Conservation (phyloP, 2,113 vertebrate genomes). For the Apodemus speciosus region DNA sequence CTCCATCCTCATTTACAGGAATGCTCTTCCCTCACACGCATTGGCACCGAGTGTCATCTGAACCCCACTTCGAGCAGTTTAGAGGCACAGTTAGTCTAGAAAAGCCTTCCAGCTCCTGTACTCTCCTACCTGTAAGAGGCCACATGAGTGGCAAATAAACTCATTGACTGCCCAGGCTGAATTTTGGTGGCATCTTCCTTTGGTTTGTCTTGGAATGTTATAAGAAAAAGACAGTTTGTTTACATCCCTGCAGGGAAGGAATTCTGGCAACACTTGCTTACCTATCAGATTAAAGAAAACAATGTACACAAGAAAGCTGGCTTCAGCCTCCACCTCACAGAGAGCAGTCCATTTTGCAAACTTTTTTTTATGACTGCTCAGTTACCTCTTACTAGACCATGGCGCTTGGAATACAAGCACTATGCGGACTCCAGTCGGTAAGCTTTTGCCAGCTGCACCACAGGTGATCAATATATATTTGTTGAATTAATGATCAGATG, state of each 20-base stretch:
- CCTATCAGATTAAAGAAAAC: not conserved
- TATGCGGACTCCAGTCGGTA: not conserved
- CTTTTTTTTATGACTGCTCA: not conserved
- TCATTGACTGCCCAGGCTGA: not conserved
- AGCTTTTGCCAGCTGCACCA: not conserved
- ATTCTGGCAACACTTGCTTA: not conserved
- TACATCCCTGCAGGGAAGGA: not conserved
- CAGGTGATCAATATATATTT: constrained; percentile 25
- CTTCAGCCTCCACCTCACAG: not conserved
- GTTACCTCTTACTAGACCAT: not conserved
- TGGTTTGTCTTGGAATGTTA: not conserved
- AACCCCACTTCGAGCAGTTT: constrained; percentile 37
- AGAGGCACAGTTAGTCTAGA: constrained; percentile 53
- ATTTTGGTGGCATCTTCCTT: not conserved
- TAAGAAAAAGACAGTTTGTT: not conserved
- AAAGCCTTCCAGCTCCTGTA: not conserved
- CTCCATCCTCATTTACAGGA: not conserved
- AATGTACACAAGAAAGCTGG: not conserved
- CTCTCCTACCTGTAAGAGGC: not conserved
- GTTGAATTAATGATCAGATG: constrained; percentile 28
- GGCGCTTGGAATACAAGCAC: not conserved
- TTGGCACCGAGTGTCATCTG: constrained; percentile 59
- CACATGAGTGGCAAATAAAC: not conserved
- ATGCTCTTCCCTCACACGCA: not conserved
- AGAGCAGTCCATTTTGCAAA: not conserved